Percentiles rank a stretch among this genome's conserved stretches.
These are phyloP conservation scores for Luidia sarsii DNA, from an alignment of 53 echinoderm and acorn worm species.

Conservation along the genomic window DNA sequence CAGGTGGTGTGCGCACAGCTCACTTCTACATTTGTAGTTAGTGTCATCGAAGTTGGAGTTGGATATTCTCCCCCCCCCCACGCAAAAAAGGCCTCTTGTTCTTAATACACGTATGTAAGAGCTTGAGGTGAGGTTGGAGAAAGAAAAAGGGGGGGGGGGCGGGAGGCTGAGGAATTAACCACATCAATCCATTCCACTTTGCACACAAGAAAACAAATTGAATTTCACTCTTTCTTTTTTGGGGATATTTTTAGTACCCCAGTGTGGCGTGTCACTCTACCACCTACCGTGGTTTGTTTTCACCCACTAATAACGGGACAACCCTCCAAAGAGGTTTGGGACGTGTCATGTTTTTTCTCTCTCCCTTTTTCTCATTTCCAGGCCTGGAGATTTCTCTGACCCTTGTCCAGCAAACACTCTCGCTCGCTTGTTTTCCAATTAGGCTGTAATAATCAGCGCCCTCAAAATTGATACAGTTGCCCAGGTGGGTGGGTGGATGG, in stretches of 20 bases:
- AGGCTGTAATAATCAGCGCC: neutral
- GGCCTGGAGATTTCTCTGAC: neutral
- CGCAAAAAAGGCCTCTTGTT: slow-evolving; percentile 12
- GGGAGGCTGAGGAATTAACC: slow-evolving; percentile 22
- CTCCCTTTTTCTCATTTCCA: neutral
- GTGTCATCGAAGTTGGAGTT: neutral
- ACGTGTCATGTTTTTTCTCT: slow-evolving; percentile 14
- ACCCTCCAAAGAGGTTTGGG: neutral
- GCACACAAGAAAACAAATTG: slow-evolving; percentile 24
- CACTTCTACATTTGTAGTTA: slow-evolving; percentile 6
- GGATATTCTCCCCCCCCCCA: neutral
- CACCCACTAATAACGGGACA: neutral
- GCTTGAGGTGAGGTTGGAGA: no score
- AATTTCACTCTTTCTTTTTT: neutral
- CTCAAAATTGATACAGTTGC: slow-evolving; percentile 43
- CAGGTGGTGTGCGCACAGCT: neutral
- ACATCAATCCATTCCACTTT: slow-evolving; percentile 23
- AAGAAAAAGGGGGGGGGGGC: no score
- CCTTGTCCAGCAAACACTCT: neutral
- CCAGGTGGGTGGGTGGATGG: no score
- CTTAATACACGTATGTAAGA: no score
- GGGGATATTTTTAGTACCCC: neutral
- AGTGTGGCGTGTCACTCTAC: no score
- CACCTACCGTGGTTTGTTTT: neutral
- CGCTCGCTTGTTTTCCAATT: slow-evolving; percentile 45